These are phyloP conservation scores for Frankliniella fusca DNA, from an alignment of 2,888 invertebrate species.

Conservation along the genomic window DNA sequence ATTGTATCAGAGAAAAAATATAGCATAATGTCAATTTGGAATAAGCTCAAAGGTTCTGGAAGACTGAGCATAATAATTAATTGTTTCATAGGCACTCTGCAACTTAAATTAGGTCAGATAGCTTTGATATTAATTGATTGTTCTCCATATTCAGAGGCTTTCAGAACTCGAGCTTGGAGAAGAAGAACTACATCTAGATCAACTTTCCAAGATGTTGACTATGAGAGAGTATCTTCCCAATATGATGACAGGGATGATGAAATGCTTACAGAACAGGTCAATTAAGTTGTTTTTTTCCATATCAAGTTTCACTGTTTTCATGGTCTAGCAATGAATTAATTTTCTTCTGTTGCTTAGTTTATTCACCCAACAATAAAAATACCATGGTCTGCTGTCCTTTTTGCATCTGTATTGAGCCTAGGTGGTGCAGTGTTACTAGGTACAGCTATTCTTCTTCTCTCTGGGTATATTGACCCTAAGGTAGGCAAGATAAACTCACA, in stretches of 20 bases:
- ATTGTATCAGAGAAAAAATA: neutral
- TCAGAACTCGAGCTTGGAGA: neutral
- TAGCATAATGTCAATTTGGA: neutral
- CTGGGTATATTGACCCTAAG: constrained; percentile 75
- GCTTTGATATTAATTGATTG: neutral
- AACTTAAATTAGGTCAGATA: neutral
- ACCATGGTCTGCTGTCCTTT: constrained; percentile 77
- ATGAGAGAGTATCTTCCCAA: neutral
- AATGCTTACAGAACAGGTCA: constrained; percentile 3
- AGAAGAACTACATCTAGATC: neutral
- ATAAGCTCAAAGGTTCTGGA: neutral
- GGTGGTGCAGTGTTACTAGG: constrained; percentile 73
- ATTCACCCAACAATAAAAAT: constrained; percentile 55
- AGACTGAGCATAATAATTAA: neutral
- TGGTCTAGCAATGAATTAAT: neutral
- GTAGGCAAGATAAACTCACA: constrained; percentile 44
- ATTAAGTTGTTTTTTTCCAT: neutral
- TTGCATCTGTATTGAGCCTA: constrained; percentile 71
- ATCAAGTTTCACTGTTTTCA: no score
- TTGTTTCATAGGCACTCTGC: neutral
- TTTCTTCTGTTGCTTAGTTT: constrained; percentile 44
- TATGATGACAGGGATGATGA: neutral
- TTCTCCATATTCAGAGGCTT: neutral
- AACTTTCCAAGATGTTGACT: neutral
- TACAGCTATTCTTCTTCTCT: constrained; percentile 70